A percentile compares a stretch with the other conserved stretches of the same genome.
Conservation (phyloP, 2,888 invertebrate genomes). For the Lamproptera curius region DNA sequence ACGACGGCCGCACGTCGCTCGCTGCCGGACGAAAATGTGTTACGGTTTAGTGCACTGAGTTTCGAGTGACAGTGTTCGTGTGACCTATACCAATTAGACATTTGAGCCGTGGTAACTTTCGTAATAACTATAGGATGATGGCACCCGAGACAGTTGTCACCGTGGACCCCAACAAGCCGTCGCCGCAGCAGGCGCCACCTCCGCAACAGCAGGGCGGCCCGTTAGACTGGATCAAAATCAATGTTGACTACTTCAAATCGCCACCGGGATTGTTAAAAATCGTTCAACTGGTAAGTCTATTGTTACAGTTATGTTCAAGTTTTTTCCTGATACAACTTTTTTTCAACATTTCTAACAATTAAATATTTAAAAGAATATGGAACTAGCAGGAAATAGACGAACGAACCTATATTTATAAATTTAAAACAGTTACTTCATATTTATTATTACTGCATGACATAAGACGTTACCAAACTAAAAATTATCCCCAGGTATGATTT, state of each 20-base stretch:
- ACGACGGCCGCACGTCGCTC: slow-evolving; percentile 61
- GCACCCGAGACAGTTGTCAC: slow-evolving; percentile 92
- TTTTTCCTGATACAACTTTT: too few species aligned
- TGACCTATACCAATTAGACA: slow-evolving; percentile 30
- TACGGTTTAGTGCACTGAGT: slow-evolving; percentile 57
- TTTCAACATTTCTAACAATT: too few species aligned
- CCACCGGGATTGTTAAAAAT: slow-evolving; percentile 90
- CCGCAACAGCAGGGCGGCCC: slow-evolving; percentile 73
- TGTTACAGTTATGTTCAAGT: not conserved
- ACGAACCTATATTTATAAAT: not conserved
- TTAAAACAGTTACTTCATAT: not conserved
- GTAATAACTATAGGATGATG: slow-evolving; percentile 73
- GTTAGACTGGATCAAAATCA: slow-evolving; percentile 85
- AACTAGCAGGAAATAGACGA: too few species aligned
- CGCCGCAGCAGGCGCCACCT: slow-evolving; percentile 62
- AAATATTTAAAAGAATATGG: too few species aligned
- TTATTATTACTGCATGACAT: slow-evolving; percentile 12
- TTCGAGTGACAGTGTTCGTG: slow-evolving; percentile 63
- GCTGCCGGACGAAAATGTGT: slow-evolving; percentile 53
- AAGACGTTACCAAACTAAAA: slow-evolving; percentile 2
- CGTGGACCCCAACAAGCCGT: slow-evolving; percentile 82
- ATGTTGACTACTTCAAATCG: slow-evolving; percentile 88
- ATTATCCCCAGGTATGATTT: slow-evolving; percentile 7
- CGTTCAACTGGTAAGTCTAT: slow-evolving; percentile 85
- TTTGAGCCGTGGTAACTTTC: slow-evolving; percentile 26